These are phyloP conservation scores for Ictalurus punctatus DNA, from an alignment of 2,113 vertebrate genomes.

Conservation along the genomic window DNA sequence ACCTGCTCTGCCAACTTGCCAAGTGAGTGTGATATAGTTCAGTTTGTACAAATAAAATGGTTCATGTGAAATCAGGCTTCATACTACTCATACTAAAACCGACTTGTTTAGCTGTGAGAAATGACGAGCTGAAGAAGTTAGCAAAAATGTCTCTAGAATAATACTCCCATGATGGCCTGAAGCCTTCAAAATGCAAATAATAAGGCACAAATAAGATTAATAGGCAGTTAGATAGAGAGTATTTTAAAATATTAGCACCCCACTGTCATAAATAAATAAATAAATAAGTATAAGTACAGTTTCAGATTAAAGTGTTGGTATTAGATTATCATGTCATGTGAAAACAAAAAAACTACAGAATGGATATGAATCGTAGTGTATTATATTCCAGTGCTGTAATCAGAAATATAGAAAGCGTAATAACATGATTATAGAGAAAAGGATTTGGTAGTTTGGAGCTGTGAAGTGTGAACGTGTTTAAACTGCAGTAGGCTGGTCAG, in stretches of 20 bases:
- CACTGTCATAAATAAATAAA: neutral
- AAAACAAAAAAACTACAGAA: neutral
- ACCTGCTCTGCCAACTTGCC: neutral
- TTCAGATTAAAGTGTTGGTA: neutral
- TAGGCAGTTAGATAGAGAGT: neutral
- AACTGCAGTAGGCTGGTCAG: slow-evolving; percentile 22
- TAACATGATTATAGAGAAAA: neutral
- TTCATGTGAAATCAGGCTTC: neutral
- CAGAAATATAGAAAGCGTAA: neutral
- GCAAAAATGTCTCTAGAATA: neutral
- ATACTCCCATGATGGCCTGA: neutral
- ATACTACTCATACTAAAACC: neutral
- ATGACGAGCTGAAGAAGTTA: neutral
- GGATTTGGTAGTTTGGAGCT: neutral
- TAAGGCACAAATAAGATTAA: neutral
- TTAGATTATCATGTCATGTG: neutral
- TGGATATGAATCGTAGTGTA: neutral
- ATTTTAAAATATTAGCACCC: neutral
- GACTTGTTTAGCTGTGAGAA: neutral
- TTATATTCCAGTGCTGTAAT: neutral
- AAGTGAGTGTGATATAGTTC: neutral
- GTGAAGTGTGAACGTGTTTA: neutral
- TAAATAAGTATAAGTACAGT: neutral
- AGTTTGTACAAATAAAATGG: neutral
- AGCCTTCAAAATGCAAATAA: neutral